Evolutionary conservation across 2,888 invertebrate genomes (phyloP).

Genomic region (Ecdyonurus torrentis): DNA sequence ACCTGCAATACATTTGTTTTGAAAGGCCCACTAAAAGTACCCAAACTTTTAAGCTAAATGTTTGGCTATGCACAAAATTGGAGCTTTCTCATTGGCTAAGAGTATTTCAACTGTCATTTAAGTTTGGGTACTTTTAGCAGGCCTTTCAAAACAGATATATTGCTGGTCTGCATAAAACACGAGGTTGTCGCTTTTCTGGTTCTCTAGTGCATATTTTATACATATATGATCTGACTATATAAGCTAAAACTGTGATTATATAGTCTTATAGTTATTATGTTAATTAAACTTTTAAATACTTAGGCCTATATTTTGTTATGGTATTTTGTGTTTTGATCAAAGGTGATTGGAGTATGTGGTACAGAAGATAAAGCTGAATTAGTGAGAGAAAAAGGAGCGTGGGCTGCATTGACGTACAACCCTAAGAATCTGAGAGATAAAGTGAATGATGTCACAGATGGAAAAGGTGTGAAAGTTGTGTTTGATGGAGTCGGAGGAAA

Average conservation of each 20-base stretch:
- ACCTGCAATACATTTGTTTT: too few species aligned
- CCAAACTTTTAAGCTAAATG: too few species aligned
- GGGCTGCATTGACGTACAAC: slow-evolving; percentile 40
- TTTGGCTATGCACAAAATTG: too few species aligned
- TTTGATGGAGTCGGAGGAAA: slow-evolving; percentile 47
- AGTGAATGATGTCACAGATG: slow-evolving; percentile 36
- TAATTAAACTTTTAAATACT: too few species aligned
- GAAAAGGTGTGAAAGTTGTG: slow-evolving; percentile 41
- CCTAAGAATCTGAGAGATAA: slow-evolving; percentile 32
- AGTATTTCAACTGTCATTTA: too few species aligned
- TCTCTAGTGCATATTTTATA: neutral
- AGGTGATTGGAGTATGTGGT: slow-evolving; percentile 50
- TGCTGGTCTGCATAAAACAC: neutral
- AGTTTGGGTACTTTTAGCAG: too few species aligned
- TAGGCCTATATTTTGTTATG: neutral
- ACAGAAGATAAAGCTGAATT: slow-evolving; percentile 39
- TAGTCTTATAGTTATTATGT: too few species aligned
- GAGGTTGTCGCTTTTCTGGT: neutral
- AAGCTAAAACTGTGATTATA: too few species aligned
- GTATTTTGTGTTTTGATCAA: slow-evolving; percentile 8
- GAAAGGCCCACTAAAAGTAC: too few species aligned
- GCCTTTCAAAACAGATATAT: too few species aligned
- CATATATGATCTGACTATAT: too few species aligned
- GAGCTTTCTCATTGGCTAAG: too few species aligned
- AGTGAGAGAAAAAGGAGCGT: slow-evolving; percentile 42